Conservation (phyloP, 2,888 invertebrate species). For the Fragum fragum region DNA sequence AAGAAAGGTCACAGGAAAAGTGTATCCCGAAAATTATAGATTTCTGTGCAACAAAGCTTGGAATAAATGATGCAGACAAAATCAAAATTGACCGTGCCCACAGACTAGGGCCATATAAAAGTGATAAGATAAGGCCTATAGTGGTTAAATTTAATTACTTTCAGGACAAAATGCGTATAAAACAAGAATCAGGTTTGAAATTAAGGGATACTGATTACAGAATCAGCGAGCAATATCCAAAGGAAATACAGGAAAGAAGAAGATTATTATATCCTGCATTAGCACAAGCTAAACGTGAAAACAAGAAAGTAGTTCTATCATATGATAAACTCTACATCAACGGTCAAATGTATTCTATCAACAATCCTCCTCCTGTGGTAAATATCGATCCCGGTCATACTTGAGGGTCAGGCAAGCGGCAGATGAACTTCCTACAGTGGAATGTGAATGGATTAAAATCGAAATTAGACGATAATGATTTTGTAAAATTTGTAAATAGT, state of each 20-base stretch:
- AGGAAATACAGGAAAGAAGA: too few relatives aligned
- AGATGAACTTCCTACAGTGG: too few relatives aligned
- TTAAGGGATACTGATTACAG: background rate
- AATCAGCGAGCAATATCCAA: conserved; percentile 23
- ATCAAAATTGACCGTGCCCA: conserved; percentile 21
- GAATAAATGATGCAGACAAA: background rate
- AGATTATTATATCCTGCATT: too few relatives aligned
- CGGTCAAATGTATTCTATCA: background rate
- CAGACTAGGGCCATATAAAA: conserved; percentile 9
- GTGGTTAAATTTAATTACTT: background rate
- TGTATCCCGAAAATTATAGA: background rate
- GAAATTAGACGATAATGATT: too few relatives aligned
- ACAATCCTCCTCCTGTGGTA: too few relatives aligned
- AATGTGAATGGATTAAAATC: too few relatives aligned
- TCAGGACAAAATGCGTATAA: conserved; percentile 6
- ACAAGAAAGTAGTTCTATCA: too few relatives aligned
- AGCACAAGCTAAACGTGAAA: too few relatives aligned
- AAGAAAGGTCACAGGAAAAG: background rate
- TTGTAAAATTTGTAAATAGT: too few relatives aligned
- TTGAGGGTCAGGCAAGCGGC: too few relatives aligned
- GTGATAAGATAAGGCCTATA: background rate
- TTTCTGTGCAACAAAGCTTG: background rate
- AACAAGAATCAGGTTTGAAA: background rate
- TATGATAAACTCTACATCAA: too few relatives aligned
- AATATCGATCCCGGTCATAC: too few relatives aligned